Percentiles rank a stretch among this genome's conserved stretches.
Evolutionary conservation across 2,113 vertebrate species (phyloP).

Genomic region (Damaliscus lunatus): DNA sequence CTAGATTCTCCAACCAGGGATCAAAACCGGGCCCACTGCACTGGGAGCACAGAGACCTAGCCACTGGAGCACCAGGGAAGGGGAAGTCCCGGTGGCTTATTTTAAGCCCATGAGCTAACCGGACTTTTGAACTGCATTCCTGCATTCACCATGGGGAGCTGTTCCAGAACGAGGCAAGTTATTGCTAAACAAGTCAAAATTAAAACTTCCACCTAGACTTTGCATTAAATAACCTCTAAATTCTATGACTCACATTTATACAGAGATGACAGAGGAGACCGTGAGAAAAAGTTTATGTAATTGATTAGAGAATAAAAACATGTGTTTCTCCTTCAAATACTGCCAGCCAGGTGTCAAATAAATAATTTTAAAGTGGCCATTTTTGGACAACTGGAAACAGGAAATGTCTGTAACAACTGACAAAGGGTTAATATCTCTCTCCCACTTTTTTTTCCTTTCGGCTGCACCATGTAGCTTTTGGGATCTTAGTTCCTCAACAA

Average conservation of each 20-base stretch:
- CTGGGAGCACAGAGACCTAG: background rate
- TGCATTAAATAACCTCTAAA: background rate
- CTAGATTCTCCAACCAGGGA: background rate
- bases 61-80: background rate
- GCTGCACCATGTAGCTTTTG: background rate
- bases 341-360: background rate
- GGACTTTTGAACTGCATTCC: background rate
- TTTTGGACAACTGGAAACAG: background rate
- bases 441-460: background rate
- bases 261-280: background rate
- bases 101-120: background rate
- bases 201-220: background rate
- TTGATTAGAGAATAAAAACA: background rate
- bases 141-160: background rate
- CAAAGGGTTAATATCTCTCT: background rate
- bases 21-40: background rate
- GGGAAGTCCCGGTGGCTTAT: background rate
- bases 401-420: background rate
- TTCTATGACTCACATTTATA: background rate
- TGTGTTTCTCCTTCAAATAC: background rate
- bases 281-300: background rate
- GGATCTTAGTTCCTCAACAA: background rate
- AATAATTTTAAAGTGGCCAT: background rate
- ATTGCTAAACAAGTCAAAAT: background rate
- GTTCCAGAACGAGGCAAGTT: background rate